phyloP scores from a whole-genome alignment of 2,113 vertebrate species.

The Dolichallabes microphthalmus region DNA sequence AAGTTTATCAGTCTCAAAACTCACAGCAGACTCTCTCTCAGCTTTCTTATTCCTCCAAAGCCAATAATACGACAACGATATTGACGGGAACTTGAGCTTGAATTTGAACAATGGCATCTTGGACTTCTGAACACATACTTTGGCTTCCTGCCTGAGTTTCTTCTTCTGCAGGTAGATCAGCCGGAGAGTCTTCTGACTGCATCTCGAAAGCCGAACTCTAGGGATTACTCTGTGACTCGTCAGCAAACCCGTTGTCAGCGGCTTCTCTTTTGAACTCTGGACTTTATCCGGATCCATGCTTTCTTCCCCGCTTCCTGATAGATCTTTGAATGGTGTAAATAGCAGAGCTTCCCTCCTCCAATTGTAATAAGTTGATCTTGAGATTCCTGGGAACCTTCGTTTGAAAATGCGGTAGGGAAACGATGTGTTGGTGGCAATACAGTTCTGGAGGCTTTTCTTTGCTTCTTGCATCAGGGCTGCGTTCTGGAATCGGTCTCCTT shows the following conservation, averaged over 20 bases:
- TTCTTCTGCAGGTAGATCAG: constrained; percentile 76
- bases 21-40: constrained; percentile 20
- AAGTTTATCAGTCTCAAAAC: constrained; percentile 28
- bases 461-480: constrained; percentile 85
- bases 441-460: constrained; percentile 86
- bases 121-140: constrained; percentile 75
- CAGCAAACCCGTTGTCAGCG: constrained; percentile 21
- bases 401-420: constrained; percentile 92
- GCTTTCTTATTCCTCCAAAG: constrained; percentile 76
- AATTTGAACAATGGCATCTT: constrained; percentile 83
- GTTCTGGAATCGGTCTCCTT: constrained; percentile 69
- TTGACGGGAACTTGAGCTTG: constrained; percentile 81
- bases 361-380: constrained; percentile 94
- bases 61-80: constrained; percentile 86
- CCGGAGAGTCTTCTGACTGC: constrained; percentile 58
- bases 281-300: constrained; percentile 69
- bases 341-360: constrained; percentile 92
- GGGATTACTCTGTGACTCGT: constrained; percentile 39
- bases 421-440: constrained; percentile 83
- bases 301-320: constrained; percentile 65
- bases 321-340: constrained; percentile 77
- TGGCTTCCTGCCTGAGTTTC: constrained; percentile 78
- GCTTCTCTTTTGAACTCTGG: constrained; percentile 62
- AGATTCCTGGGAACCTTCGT: constrained; percentile 88
- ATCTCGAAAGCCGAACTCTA: constrained; percentile 60